These are phyloP conservation scores for Cheilosia impressa DNA, from an alignment of 2,888 invertebrate species.

Conservation along the genomic window DNA sequence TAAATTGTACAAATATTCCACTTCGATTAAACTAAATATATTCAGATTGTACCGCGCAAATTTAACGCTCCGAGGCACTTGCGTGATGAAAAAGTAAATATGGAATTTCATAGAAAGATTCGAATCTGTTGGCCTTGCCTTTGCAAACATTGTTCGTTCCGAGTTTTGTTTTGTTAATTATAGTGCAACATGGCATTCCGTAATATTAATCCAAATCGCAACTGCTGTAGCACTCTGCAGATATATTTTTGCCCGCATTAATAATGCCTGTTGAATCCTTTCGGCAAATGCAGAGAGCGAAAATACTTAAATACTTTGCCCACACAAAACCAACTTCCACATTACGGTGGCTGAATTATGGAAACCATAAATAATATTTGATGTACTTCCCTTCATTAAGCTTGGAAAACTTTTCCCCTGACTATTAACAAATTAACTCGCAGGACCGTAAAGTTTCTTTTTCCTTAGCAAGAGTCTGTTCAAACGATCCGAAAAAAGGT, in stretches of 20 bases:
- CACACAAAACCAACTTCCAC: background rate
- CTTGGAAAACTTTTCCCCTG: background rate
- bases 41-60: no score
- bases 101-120: no score
- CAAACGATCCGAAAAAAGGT: background rate
- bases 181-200: background rate
- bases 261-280: background rate
- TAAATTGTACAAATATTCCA: no score
- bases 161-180: background rate
- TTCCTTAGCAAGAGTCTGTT: no score
- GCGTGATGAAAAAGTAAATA: no score
- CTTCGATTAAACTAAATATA: no score
- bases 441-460: background rate
- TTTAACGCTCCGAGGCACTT: no score
- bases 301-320: background rate
- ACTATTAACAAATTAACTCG: slow-evolving; percentile 15
- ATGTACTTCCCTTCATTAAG: background rate
- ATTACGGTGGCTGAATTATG: background rate
- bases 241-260: background rate
- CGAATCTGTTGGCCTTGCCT: no score
- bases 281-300: background rate
- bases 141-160: no score
- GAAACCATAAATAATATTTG: background rate
- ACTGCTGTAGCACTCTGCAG: background rate
- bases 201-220: background rate